phyloP scores from a whole-genome alignment of 2,113 vertebrate genomes.

The Burhinus oedicnemus region DNA sequence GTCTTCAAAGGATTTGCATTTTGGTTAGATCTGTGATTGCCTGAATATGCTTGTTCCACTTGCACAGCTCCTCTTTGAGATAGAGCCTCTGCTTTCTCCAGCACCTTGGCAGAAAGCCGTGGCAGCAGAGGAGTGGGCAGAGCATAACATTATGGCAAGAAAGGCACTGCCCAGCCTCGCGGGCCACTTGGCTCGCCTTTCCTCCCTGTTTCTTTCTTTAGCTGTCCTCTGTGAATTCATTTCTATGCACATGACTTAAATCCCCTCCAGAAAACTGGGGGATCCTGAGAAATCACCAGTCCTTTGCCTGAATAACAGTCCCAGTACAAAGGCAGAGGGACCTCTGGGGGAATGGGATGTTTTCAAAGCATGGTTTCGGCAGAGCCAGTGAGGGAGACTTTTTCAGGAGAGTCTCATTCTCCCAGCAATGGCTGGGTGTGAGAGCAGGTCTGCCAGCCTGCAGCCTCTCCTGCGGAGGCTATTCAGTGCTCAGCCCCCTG shows the following conservation, averaged over 20 bases:
- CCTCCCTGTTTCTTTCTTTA: not conserved
- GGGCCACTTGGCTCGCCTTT: not conserved
- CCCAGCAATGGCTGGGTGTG: not conserved
- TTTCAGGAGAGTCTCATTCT: not conserved
- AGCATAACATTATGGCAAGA: not conserved
- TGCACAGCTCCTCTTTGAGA: not conserved
- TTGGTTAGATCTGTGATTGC: not conserved
- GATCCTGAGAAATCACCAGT: not conserved
- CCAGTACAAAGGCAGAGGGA: not conserved
- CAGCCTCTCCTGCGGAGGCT: not conserved
- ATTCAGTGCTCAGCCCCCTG: not conserved
- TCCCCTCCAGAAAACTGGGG: not conserved
- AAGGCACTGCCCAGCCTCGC: not conserved
- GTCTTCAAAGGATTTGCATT: not conserved
- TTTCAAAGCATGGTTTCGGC: not conserved
- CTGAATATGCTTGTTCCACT: not conserved
- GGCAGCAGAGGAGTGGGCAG: not conserved
- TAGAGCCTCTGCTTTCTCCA: not conserved
- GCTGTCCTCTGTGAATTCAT: not conserved
- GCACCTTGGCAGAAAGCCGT: not conserved
- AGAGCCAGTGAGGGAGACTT: not conserved
- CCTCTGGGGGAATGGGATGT: rapidly evolving
- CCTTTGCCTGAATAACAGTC: not conserved
- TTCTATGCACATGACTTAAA: not conserved
- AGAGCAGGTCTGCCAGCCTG: not conserved